These are phyloP conservation scores for Serrognathus titanus DNA, from an alignment of 2,888 invertebrate genomes.

Conservation along the genomic window DNA sequence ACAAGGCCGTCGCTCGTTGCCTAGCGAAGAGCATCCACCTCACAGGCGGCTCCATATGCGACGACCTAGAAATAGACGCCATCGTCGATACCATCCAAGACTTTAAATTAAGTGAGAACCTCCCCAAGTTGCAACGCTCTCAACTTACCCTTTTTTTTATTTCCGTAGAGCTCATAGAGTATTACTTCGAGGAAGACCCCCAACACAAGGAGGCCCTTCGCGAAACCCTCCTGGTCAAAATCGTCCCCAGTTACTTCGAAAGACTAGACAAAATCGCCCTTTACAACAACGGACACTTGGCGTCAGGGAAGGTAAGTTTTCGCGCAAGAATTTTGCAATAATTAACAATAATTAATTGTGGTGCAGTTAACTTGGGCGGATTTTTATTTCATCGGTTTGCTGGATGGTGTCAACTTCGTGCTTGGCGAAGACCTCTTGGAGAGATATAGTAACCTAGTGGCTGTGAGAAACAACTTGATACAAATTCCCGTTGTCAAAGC, in stretches of 20 bases:
- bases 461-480: slow-evolving; percentile 53
- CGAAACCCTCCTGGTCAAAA: slow-evolving; percentile 47
- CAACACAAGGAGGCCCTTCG: no score
- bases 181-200: no score
- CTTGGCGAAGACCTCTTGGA: slow-evolving; percentile 54
- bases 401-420: slow-evolving; percentile 58
- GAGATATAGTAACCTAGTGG: slow-evolving; percentile 55
- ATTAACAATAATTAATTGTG: neutral
- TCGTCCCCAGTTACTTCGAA: slow-evolving; percentile 57
- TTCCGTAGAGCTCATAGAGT: no score
- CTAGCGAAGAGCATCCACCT: slow-evolving; percentile 59
- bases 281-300: slow-evolving; percentile 60
- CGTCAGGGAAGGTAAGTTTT: slow-evolving; percentile 48
- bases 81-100: slow-evolving; percentile 60
- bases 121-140: no score
- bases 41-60: slow-evolving; percentile 56
- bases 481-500: slow-evolving; percentile 57
- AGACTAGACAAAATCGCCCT: slow-evolving; percentile 57
- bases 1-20: slow-evolving; percentile 58
- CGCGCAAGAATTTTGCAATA: neutral
- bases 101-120: slow-evolving; percentile 52
- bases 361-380: slow-evolving; percentile 61
- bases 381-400: slow-evolving; percentile 55
- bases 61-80: slow-evolving; percentile 61
- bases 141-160: no score